Percentiles rank a stretch among this genome's conserved stretches.
Conservation (phyloP, 2,797 vertebrate genomes). For the Miichthys miiuy region DNA sequence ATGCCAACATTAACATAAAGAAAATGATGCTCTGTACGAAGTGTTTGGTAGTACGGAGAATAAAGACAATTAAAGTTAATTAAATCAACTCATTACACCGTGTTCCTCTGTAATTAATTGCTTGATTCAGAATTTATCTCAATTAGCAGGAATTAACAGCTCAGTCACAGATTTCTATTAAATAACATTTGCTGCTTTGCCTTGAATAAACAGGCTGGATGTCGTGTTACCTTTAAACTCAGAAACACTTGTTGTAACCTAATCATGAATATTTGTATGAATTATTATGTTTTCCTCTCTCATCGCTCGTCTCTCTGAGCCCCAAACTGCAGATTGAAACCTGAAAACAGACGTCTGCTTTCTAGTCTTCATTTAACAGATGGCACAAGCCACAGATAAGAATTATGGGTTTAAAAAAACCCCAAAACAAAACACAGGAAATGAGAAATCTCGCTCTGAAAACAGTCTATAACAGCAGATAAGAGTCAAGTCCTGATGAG, state of each 20-base stretch:
- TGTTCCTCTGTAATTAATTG: neutral
- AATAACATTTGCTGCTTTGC: neutral
- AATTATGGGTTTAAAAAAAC: neutral
- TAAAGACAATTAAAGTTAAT: no score
- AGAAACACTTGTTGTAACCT: neutral
- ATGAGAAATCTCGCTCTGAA: conserved; percentile 2
- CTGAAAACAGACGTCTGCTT: neutral
- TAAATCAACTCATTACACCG: no score
- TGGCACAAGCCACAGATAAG: neutral
- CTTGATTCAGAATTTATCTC: neutral
- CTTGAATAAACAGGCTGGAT: neutral
- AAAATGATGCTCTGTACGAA: neutral
- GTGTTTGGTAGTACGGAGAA: neutral
- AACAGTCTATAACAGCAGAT: conserved; percentile 7
- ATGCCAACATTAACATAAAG: neutral
- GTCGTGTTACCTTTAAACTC: neutral
- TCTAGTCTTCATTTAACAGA: neutral
- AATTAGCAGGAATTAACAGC: neutral
- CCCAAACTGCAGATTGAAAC: neutral
- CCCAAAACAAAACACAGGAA: conserved; percentile 2
- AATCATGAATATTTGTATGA: neutral
- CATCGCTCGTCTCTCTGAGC: neutral
- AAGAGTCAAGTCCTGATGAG: conserved; percentile 22
- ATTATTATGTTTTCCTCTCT: neutral
- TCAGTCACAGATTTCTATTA: neutral